Conservation (phyloP, 1,140 invertebrate species). For the Luehdorfia chinensis region DNA sequence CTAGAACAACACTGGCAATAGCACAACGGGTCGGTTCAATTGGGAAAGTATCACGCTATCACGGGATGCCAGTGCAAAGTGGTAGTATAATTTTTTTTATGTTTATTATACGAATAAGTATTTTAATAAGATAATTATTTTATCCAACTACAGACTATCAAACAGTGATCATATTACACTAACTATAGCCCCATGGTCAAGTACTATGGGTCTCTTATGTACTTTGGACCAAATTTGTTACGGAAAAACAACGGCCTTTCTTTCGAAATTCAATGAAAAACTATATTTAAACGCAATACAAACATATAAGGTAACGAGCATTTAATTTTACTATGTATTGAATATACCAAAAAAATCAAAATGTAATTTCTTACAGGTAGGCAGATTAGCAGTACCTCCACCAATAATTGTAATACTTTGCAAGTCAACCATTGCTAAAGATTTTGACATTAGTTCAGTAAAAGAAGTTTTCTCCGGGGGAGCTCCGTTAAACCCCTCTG, state of each 20-base stretch:
- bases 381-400: constrained; percentile 41
- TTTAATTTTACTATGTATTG: background rate
- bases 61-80: too few species aligned
- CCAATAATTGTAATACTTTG: constrained; percentile 46
- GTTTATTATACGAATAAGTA: too few species aligned
- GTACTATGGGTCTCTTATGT: constrained; percentile 40
- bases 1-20: too few species aligned
- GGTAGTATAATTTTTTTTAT: too few species aligned
- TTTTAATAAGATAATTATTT: too few species aligned
- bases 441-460: constrained; percentile 55
- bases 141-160: constrained; percentile 18
- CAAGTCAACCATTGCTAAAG: constrained; percentile 39
- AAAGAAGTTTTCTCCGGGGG: constrained; percentile 51
- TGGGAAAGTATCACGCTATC: too few species aligned
- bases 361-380: constrained; percentile 63
- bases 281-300: constrained; percentile 50
- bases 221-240: constrained; percentile 28
- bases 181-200: constrained; percentile 45
- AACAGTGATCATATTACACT: constrained; percentile 20
- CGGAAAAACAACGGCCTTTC: constrained; percentile 40
- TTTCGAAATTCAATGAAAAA: constrained; percentile 49
- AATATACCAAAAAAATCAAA: too few species aligned
- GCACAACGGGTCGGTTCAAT: too few species aligned
- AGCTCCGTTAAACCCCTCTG: constrained; percentile 37
- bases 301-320: constrained; percentile 60